Evolutionary conservation across 2,888 invertebrate species (phyloP).

Genomic region (Aleiodes testaceus): DNA sequence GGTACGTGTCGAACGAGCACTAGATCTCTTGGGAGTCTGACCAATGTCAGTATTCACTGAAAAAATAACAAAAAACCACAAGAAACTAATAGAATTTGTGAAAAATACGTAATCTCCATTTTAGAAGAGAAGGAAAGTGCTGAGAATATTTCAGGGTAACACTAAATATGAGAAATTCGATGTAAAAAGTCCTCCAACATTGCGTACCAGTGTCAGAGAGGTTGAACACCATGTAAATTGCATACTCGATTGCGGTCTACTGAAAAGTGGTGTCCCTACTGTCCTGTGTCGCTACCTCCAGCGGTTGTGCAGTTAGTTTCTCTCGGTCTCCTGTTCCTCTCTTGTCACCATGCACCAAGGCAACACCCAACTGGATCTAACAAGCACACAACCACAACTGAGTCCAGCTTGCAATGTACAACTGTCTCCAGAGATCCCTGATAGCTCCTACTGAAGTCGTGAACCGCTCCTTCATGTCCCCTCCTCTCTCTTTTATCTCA

Average conservation of each 20-base stretch:
- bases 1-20: slow-evolving; percentile 60
- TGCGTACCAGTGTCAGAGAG: slow-evolving; percentile 51
- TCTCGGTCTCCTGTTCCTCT: slow-evolving; percentile 12
- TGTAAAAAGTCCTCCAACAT: slow-evolving; percentile 31
- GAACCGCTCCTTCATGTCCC: slow-evolving; percentile 45
- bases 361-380: slow-evolving; percentile 64
- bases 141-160: too few species aligned
- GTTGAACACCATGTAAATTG: slow-evolving; percentile 67
- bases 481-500: too few species aligned
- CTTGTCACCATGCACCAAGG: slow-evolving; percentile 3
- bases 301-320: slow-evolving; percentile 18
- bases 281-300: background rate
- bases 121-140: too few species aligned
- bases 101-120: too few species aligned
- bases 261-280: slow-evolving; percentile 60
- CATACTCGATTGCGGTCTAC: slow-evolving; percentile 66
- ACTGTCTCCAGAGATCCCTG: slow-evolving; percentile 58
- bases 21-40: slow-evolving; percentile 19
- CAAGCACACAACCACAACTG: slow-evolving; percentile 66
- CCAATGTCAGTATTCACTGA: slow-evolving; percentile 7
- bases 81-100: too few species aligned
- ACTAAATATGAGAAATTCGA: background rate
- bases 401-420: slow-evolving; percentile 60
- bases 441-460: slow-evolving; percentile 37
- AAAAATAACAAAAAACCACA: background rate